phyloP scores from a whole-genome alignment of 2,888 invertebrate species.

The Griposia aprilina region DNA sequence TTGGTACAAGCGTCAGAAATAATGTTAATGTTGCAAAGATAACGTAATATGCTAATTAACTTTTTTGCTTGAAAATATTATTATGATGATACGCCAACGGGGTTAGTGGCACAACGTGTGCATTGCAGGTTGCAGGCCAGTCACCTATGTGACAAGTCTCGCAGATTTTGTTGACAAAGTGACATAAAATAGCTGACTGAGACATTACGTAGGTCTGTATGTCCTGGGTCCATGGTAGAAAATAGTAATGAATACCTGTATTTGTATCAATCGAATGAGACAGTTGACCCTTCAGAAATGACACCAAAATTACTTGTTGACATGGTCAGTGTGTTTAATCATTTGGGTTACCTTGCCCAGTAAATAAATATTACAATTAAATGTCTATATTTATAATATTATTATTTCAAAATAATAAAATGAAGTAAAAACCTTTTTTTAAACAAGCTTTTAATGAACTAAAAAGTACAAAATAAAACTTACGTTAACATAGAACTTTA shows the following conservation, averaged over 20 bases:
- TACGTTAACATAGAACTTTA: no score
- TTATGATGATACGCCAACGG: neutral
- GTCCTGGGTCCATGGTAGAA: neutral
- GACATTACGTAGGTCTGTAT: neutral
- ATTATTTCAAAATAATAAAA: conserved; percentile 23
- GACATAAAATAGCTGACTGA: neutral
- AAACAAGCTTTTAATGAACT: no score
- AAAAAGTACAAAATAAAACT: no score
- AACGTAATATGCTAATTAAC: neutral
- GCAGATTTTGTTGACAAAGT: neutral
- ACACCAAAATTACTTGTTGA: neutral
- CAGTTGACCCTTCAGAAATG: neutral
- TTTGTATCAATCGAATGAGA: neutral
- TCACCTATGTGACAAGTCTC: neutral
- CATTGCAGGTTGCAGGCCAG: neutral
- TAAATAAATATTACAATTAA: neutral
- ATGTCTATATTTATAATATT: neutral
- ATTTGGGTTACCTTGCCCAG: neutral
- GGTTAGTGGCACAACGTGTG: neutral
- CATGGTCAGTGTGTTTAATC: neutral
- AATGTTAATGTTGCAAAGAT: neutral
- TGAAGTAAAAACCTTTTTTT: no score
- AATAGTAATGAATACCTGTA: neutral
- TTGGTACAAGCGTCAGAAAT: neutral
- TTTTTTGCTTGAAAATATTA: neutral